Evolutionary conservation across 2,797 vertebrate species (phyloP), one percentile per base, ranked within the genome.

Genomic region (Melanotaenia trifasciata): DNA sequence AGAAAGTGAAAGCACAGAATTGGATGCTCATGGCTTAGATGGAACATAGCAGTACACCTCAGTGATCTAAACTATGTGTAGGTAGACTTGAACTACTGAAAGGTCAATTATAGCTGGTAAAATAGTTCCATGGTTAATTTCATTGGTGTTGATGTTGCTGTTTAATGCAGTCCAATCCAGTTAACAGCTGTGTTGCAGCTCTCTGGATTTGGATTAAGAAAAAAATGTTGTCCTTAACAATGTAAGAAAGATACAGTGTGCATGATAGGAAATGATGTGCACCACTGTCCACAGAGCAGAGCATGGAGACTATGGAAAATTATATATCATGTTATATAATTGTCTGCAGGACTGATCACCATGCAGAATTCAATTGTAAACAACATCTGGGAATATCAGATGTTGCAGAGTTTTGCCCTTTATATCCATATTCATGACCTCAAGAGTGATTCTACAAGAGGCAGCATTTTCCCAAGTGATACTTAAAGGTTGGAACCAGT

Each of bases 351-450:
- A 54, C 62, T 67, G 50, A 56, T 64, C 3, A 47, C 16, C 63
- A 47, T 64, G 33, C n/a, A 73, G 1, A 60, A 74, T 58, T n/a
- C 6, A 57, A 7, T 47, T 64, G 24, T 13, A 56, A 64, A 40
- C 43, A 79, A 77, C 56, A 76, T 64, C 67, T 32, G 64, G 26
- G 5, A 28, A 72, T 70, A 35, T 67, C 50, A 36, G n/a, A 75
- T 53, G 50, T 56, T 60, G 60, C 40, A 35, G 33, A 71, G 22
- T 26, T 66, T 67, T 28, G 4, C 18, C 65, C 32, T 76, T 35
- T 2, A 77, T 81, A 72, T 82, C 50, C 66, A 85, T 84, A 68
- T 80, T 82, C 58, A 66, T 65, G 58, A 74, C 62, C 65, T 67
- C 54, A 32, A 35, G 35, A 38, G 68, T 70, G 63, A 56, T 79